Evolutionary conservation across 2,888 invertebrate genomes (phyloP).

Genomic region (Eupithecia vulgata): DNA sequence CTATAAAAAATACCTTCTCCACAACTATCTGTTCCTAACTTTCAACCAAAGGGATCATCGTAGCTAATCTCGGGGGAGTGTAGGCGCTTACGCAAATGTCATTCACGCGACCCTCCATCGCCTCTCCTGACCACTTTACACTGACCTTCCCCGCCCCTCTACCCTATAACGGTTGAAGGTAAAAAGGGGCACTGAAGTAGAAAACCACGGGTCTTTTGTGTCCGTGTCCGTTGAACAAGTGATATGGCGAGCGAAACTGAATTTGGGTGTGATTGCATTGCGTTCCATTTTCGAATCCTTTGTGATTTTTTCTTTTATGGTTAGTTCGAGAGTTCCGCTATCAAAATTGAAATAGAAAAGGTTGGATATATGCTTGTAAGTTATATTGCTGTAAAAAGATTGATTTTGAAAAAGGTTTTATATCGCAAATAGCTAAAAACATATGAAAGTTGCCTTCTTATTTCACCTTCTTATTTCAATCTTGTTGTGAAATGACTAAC

Average conservation of each 20-base stretch:
- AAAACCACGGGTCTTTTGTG: slow-evolving; percentile 45
- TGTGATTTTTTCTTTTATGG: slow-evolving; percentile 49
- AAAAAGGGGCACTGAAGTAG: slow-evolving; percentile 40
- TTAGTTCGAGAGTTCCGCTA: slow-evolving; percentile 11
- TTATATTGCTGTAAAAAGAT: neutral
- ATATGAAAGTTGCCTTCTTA: neutral
- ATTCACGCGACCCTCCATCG: slow-evolving; percentile 72
- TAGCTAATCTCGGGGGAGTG: slow-evolving; percentile 73
- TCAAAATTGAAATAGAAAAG: neutral
- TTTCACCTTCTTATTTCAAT: neutral
- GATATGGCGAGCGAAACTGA: slow-evolving; percentile 65
- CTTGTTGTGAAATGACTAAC: neutral
- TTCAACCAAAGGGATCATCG: slow-evolving; percentile 57
- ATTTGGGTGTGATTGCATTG: slow-evolving; percentile 65
- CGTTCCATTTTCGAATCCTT: slow-evolving; percentile 66
- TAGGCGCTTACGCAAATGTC: slow-evolving; percentile 74
- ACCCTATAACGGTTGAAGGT: slow-evolving; percentile 28
- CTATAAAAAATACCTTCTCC: slow-evolving; percentile 14
- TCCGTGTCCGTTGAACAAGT: slow-evolving; percentile 48
- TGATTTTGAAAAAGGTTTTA: neutral
- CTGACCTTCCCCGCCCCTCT: slow-evolving; percentile 49
- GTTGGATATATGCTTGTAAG: neutral
- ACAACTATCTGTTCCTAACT: slow-evolving; percentile 49
- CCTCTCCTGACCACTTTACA: slow-evolving; percentile 50
- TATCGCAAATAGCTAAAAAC: neutral